These are phyloP conservation scores for Amphibalanus amphitrite DNA, from an alignment of 1,140 invertebrate genomes.

Conservation along the genomic window DNA sequence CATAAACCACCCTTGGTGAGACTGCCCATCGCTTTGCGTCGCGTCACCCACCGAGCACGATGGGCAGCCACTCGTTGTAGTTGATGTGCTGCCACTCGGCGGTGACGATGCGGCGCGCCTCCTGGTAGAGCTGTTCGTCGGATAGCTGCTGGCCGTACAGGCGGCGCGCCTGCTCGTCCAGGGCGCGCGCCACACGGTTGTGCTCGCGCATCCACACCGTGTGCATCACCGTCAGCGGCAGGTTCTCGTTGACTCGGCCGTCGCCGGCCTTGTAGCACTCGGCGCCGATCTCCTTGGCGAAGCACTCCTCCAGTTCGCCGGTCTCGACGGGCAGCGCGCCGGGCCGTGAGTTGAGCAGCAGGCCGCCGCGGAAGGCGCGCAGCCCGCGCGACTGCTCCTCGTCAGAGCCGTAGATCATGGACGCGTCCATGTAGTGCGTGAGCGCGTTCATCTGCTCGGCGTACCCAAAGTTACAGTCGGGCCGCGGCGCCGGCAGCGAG, in stretches of 20 bases:
- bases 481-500: slow-evolving; percentile 20
- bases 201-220: slow-evolving; percentile 42
- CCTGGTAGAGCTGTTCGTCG: slow-evolving; percentile 30
- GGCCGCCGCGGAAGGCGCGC: slow-evolving; percentile 24
- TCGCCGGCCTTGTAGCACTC: slow-evolving; percentile 26
- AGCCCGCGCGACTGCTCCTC: slow-evolving; percentile 26
- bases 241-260: slow-evolving; percentile 35
- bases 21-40: neutral
- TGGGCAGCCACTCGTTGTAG: slow-evolving; percentile 26
- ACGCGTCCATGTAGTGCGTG: slow-evolving; percentile 34
- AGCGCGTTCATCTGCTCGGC: slow-evolving; percentile 29
- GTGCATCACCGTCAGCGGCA: slow-evolving; percentile 36
- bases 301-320: neutral
- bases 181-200: slow-evolving; percentile 43
- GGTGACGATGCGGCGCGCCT: slow-evolving; percentile 32
- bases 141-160: slow-evolving; percentile 65
- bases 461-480: slow-evolving; percentile 26
- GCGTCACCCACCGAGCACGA: slow-evolving; percentile 18
- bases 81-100: slow-evolving; percentile 32
- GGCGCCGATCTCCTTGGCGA: slow-evolving; percentile 4
- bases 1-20: neutral
- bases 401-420: slow-evolving; percentile 37
- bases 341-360: slow-evolving; percentile 10
- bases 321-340: slow-evolving; percentile 14
- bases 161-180: slow-evolving; percentile 57